Base-by-base conservation (phyloP, 2,888 invertebrate genomes). In the Caenorhabditis auriculariae region DNA sequence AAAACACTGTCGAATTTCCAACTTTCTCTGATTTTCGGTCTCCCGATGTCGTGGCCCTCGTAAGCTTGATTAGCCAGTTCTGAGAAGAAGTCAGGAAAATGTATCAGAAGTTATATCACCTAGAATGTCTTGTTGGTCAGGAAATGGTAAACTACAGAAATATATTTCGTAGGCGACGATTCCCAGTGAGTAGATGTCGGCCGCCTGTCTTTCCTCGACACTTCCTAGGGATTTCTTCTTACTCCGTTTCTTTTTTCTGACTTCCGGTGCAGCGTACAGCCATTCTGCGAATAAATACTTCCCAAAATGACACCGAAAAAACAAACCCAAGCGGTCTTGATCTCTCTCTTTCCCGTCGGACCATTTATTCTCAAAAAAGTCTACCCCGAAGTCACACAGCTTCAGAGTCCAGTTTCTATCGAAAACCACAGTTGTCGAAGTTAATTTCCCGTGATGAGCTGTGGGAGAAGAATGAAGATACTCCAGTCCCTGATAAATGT, bases 121-220 rank as follows among this genome's bases (percentile, higher is more conserved):
- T 23, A 47, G 50, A 35, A 69, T 17, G 56, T 61, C 59, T 6
- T 46, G 3, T 32, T 59, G 63, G 29, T 75, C 74, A 23, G 66
- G 65, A 50, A 64, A 76, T 1, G 76, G 76, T 41, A 76, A 54
- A 48, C 59, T 66, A 27, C 75, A 57, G 68, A 76, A 77, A 17
- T 76, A 56, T 39, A 69, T 74, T 44, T 74, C 72, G 42, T 71
- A 74, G 38, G 69, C 69, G 23, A 72, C 63, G 17, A 72, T 61
- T 29, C 72, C 69, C 29, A 69, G 64, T 12, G 70, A 64, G 26
- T 73, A 70, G 35, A 70, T 69, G 52, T 71, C 73, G 5, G 60
- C 65, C 19, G 60, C 54, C 44, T 68, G 59, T n/a, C 60, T 39
- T 2, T 38, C 35, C 4, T 42, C 39, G 21, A 52, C 32, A 0